Conservation (phyloP, 2,113 vertebrate genomes). For the Serinus canaria region DNA sequence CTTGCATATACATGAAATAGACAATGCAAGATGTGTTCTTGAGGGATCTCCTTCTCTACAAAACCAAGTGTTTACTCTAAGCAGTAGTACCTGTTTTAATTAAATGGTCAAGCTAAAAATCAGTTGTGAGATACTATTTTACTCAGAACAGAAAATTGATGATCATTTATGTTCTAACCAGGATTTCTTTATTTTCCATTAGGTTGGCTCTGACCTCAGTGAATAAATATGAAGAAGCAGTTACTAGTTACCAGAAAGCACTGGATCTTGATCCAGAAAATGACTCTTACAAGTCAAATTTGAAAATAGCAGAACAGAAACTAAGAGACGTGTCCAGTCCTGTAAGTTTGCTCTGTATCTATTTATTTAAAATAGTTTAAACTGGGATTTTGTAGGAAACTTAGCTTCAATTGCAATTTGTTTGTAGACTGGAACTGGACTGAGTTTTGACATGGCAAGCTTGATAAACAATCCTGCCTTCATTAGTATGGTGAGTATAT, state of each 20-base stretch:
- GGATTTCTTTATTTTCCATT: slow-evolving; percentile 31
- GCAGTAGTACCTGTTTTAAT: not conserved
- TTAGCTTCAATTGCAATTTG: slow-evolving; percentile 30
- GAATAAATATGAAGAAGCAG: slow-evolving; percentile 93
- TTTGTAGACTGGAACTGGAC: slow-evolving; percentile 87
- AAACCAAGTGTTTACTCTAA: not conserved
- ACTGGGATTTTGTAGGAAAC: not conserved
- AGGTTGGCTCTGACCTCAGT: slow-evolving; percentile 92
- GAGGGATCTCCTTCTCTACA: not conserved
- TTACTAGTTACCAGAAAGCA: slow-evolving; percentile 93
- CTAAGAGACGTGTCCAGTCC: slow-evolving; percentile 90
- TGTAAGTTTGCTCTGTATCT: slow-evolving; percentile 76
- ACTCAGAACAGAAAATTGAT: not conserved
- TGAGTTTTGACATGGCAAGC: slow-evolving; percentile 97
- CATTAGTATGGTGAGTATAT: slow-evolving; percentile 93
- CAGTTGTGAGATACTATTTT: not conserved
- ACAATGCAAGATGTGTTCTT: not conserved
- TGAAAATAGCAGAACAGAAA: slow-evolving; percentile 97
- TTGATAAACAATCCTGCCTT: slow-evolving; percentile 98
- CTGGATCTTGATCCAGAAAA: slow-evolving; percentile 95
- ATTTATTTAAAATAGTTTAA: slow-evolving; percentile 2
- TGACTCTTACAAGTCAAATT: slow-evolving; percentile 94
- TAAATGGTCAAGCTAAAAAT: not conserved
- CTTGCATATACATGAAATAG: not conserved
- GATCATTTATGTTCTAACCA: not conserved